Evolutionary conservation across 2,888 invertebrate genomes (phyloP).

Genomic region (Synergus umbraculus): DNA sequence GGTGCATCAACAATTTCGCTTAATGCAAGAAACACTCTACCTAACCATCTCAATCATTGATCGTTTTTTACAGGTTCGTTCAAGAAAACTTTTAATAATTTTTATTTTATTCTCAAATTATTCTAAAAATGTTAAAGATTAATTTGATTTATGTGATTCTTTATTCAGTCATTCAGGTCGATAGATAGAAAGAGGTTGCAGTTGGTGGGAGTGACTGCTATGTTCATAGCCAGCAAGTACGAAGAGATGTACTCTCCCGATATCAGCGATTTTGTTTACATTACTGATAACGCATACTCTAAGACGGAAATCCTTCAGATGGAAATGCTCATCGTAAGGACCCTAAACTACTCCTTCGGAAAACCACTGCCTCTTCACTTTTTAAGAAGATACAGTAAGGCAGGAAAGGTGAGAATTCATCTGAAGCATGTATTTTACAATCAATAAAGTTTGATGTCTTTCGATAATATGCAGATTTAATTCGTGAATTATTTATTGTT

Average conservation of each 20-base stretch:
- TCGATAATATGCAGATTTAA: not conserved
- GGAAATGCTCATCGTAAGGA: slow-evolving; percentile 88
- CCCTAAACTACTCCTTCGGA: slow-evolving; percentile 89
- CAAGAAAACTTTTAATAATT: not conserved
- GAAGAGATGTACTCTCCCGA: slow-evolving; percentile 96
- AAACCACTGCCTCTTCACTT: slow-evolving; percentile 94
- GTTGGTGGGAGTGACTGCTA: slow-evolving; percentile 91
- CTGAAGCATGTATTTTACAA: not conserved
- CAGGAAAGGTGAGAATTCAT: slow-evolving; percentile 72
- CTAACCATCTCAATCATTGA: slow-evolving; percentile 93
- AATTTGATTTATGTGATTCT: slow-evolving; percentile 48
- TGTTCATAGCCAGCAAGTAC: slow-evolving; percentile 95
- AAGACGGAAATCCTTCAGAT: slow-evolving; percentile 88
- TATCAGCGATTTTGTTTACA: slow-evolving; percentile 92
- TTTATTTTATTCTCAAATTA: not conserved
- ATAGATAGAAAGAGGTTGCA: slow-evolving; percentile 87
- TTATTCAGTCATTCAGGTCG: slow-evolving; percentile 80
- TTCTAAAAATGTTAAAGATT: not conserved
- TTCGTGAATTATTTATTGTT: slow-evolving; percentile 43
- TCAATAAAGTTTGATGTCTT: not conserved
- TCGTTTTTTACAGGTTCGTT: slow-evolving; percentile 87
- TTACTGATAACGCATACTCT: slow-evolving; percentile 92
- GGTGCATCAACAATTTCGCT: slow-evolving; percentile 91
- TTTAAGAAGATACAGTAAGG: slow-evolving; percentile 87
- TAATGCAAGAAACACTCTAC: slow-evolving; percentile 93